Percentiles rank a stretch among this genome's conserved stretches.
These are phyloP conservation scores for Acanthis flammea DNA, from an alignment of 2,797 vertebrate species.

Conservation along the genomic window DNA sequence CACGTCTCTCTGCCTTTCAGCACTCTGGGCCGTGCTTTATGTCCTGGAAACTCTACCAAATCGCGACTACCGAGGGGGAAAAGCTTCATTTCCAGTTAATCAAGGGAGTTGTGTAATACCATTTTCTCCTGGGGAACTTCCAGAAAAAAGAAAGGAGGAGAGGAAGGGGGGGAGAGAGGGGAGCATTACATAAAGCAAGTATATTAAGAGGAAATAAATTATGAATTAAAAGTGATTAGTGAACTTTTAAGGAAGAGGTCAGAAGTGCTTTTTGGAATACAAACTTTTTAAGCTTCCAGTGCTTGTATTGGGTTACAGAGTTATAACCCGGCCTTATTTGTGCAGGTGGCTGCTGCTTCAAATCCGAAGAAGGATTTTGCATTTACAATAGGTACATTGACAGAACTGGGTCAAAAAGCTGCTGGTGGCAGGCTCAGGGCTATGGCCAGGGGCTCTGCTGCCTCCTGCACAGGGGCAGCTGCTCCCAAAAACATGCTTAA, in stretches of 20 bases:
- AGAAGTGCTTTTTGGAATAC: constrained; percentile 71
- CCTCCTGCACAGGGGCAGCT: not conserved
- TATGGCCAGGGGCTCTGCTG: not conserved
- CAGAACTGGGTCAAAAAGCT: constrained; percentile 57
- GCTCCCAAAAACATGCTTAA: not conserved
- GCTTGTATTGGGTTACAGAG: constrained; percentile 74
- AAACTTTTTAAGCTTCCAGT: constrained; percentile 71
- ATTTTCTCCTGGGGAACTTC: constrained; percentile 60
- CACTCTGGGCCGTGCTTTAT: not conserved
- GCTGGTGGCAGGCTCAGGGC: not conserved
- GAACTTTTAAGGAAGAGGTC: constrained; percentile 73
- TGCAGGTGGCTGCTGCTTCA: constrained; percentile 79
- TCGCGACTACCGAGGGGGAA: constrained; percentile 38
- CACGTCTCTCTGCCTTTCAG: not conserved
- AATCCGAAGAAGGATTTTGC: constrained; percentile 65
- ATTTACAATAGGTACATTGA: constrained; percentile 77
- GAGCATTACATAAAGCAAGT: constrained; percentile 60
- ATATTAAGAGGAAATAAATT: constrained; percentile 71
- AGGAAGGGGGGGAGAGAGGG: not conserved
- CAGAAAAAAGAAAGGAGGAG: constrained; percentile 24
- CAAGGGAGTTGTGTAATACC: constrained; percentile 64
- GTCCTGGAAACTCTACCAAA: constrained; percentile 29
- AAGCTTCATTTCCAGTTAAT: constrained; percentile 64
- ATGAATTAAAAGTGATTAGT: constrained; percentile 78
- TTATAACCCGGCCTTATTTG: constrained; percentile 78